phyloP scores from a whole-genome alignment of 2,888 invertebrate genomes.

The Polietes domitor region DNA sequence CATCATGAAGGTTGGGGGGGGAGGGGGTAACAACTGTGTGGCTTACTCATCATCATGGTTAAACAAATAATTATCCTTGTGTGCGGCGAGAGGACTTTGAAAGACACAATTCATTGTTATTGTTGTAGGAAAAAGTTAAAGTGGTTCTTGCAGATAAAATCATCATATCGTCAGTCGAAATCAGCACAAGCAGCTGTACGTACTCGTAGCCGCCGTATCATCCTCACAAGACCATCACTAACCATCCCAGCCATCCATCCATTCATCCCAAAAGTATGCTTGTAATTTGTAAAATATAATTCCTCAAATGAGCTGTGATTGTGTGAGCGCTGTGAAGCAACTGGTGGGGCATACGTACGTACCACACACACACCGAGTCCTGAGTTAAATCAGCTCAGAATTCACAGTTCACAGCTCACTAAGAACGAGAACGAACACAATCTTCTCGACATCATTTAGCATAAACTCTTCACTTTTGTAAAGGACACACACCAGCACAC shows the following conservation, averaged over 20 bases:
- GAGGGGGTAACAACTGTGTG: constrained; percentile 23
- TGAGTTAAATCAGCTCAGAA: constrained; percentile 15
- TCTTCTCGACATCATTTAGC: constrained; percentile 27
- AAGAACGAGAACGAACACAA: not conserved
- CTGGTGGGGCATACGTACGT: not conserved
- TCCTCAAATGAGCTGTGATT: constrained; percentile 9
- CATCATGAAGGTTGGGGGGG: not conserved
- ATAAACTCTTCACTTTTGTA: constrained; percentile 14
- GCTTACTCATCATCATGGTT: constrained; percentile 34
- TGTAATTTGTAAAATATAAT: constrained; percentile 39
- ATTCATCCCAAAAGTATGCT: constrained; percentile 35
- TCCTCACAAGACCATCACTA: not conserved
- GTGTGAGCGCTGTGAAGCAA: not conserved
- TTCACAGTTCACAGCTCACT: constrained; percentile 32
- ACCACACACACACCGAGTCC: not conserved
- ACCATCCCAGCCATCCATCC: too few relatives aligned
- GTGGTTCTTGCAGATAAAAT: constrained; percentile 6
- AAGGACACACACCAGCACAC: not conserved
- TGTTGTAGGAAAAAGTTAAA: constrained; percentile 27
- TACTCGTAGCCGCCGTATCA: not conserved
- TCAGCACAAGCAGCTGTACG: not conserved
- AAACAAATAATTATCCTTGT: constrained; percentile 36
- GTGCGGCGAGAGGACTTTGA: constrained; percentile 17
- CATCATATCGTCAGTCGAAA: constrained; percentile 10
- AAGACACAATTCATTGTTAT: constrained; percentile 29